Evolutionary conservation across 2,797 vertebrate species (phyloP), one percentile per base, ranked within the genome.

Genomic region (Trichosurus vulpecula): DNA sequence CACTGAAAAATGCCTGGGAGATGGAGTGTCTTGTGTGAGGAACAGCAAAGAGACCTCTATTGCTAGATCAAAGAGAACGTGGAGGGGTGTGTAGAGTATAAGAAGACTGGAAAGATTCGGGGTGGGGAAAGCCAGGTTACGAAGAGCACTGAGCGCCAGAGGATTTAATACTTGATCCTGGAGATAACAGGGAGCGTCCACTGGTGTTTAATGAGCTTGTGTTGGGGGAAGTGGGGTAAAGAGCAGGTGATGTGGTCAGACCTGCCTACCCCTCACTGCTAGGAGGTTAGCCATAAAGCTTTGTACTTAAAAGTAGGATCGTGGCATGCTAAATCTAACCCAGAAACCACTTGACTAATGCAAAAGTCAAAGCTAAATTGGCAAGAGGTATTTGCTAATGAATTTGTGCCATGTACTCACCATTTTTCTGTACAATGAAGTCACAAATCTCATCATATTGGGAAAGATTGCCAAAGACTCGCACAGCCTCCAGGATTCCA

Each of bases 391-490:
- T 1, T 0, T 55, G 92, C 47, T 93, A n/a, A 30, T 30, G 91
- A 96, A 91, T 0, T 3, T 13, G 55, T 52, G 90, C 91, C 74
- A 95, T 41, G 92, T 93, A 98, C 98, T 99, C 97, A 99, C 99
- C 99, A 98, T 99, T 99, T 94, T 99, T 99, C 98, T 98, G 98
- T 97, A 99, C 97, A 95, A 99, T 99, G 97, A 99, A 99, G 97
- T 99, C 98, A 91, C 99, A 99, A 96, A 99, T 98, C 66, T 99
- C 99, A 94, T 97, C 98, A 96, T 99, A 98, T 93, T 98, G 99
- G 13, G 99, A 99, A 98, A 99, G 98, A 98, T 99, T 99, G 96
- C 99, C 99, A 96, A 99, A 99, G 53, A 99, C 99, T 58, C 99
- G 99, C 14, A 99, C 98, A 92, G 99, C 99, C 98, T 99, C 99